These are phyloP conservation scores for Argentina silus DNA, from an alignment of 2,797 vertebrate genomes.

Conservation along the genomic window DNA sequence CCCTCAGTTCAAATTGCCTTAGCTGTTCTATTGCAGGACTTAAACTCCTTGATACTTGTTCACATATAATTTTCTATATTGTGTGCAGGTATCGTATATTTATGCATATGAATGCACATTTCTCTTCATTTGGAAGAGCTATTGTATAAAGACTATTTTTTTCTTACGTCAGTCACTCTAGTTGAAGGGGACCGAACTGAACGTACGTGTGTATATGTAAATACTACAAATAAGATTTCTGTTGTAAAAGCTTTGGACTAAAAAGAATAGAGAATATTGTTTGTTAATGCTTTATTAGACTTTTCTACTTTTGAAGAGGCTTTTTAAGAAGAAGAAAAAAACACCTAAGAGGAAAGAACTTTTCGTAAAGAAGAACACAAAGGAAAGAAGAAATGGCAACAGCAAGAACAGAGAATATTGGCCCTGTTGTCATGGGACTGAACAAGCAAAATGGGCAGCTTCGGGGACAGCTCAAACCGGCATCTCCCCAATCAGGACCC, in stretches of 20 bases:
- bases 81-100: slow-evolving; percentile 77
- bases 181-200: slow-evolving; percentile 74
- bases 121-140: slow-evolving; percentile 85
- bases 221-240: slow-evolving; percentile 68
- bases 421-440: slow-evolving; percentile 75
- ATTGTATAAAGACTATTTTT: slow-evolving; percentile 69
- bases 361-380: slow-evolving; percentile 41
- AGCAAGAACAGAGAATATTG: slow-evolving; percentile 76
- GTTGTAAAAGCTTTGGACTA: slow-evolving; percentile 67
- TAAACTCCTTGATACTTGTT: slow-evolving; percentile 74
- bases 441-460: slow-evolving; percentile 83
- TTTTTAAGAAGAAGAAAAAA: slow-evolving; percentile 57
- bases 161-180: slow-evolving; percentile 74
- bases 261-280: slow-evolving; percentile 69
- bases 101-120: slow-evolving; percentile 79
- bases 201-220: slow-evolving; percentile 77
- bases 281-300: slow-evolving; percentile 77
- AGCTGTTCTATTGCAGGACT: slow-evolving; percentile 81
- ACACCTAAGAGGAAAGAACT: slow-evolving; percentile 62
- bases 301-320: slow-evolving; percentile 74
- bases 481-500: slow-evolving; percentile 65
- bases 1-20: slow-evolving; percentile 77
- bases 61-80: slow-evolving; percentile 85
- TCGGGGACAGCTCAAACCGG: slow-evolving; percentile 76
- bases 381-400: slow-evolving; percentile 70